Evolutionary conservation across 30 jellyfish, hydroid and myxozoan species (phyloP), one percentile per base, ranked within the genome.

Genomic region (Hydractinia symbiolongicarpus): DNA sequence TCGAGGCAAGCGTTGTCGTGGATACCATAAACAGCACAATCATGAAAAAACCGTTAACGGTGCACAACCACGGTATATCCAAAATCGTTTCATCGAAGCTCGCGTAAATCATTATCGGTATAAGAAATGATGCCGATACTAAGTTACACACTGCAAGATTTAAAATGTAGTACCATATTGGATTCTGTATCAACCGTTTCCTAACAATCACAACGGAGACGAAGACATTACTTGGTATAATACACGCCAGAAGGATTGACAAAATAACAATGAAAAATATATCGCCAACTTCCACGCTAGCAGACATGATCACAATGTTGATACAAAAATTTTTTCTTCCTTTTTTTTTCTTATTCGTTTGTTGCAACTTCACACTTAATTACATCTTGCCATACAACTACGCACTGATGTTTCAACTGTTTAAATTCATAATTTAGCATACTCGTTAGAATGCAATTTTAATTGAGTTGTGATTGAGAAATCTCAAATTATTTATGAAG

Each of bases 81-180:
- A 64, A 51, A 64, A 64, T n/a, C 74, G 74, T n/a, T 13, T 64
- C 74, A n/a, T 64, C 40, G 9, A 64, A 7, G 74, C 19, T 64
- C 52, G 74, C 74, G 16, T 44, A 7, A 64, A 64, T 13, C 52
- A 64, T 7, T 7, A 64, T 64, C 17, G 74, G 74, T 6, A 64
- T 13, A 9, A 13, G 9, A 13, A 64, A 64, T 7, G 19, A 7
- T n/a, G 8, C 19, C 7, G 74, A 44, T 30, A 30, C 44, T 51
- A 64, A 64, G 2, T 64, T 64, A 2, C 74, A 64, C 19, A 64
- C 17, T 13, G 74, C 19, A 44, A 64, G 74, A 13, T 64, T 64
- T 5, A 7, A 64, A 51, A 64, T 64, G 17, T 64, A 64, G 40
- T 64, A 13, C 74, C 74, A 64, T 44, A 64, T 51, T n/a, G 74